Conservation (phyloP, 1,140 invertebrate species). For the Lordiphosa clarofinis region DNA sequence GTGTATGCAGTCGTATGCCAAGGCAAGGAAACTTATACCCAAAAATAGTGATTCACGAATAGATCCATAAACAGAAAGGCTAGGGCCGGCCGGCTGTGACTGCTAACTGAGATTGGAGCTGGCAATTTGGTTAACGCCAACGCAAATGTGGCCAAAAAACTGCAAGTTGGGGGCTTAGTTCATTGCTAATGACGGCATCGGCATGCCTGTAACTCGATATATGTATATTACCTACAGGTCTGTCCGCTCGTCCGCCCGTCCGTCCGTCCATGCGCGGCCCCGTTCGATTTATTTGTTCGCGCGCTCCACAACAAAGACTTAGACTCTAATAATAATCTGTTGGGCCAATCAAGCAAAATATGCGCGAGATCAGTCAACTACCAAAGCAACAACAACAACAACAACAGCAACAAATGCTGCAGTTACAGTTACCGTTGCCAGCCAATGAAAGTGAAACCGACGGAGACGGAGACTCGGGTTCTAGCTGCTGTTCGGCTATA, state of each 20-base stretch:
- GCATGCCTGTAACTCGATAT: conserved; percentile 70
- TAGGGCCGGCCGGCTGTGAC: conserved; percentile 11
- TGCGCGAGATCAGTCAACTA: conserved; percentile 76
- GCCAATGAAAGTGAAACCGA: conserved; percentile 64
- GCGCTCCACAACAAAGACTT: conserved; percentile 57
- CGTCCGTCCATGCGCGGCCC: conserved; percentile 29
- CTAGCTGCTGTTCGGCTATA: conserved; percentile 64
- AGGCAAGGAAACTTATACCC: conserved; percentile 21
- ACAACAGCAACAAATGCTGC: conserved; percentile 28
- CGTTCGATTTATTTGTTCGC: conserved; percentile 75
- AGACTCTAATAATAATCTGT: conserved; percentile 76
- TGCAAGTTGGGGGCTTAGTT: conserved; percentile 74
- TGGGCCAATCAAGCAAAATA: conserved; percentile 79
- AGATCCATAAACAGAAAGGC: conserved; percentile 32
- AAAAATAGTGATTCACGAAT: conserved; percentile 69
- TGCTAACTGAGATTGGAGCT: conserved; percentile 24
- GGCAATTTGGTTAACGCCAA: conserved; percentile 57
- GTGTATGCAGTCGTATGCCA: conserved; percentile 14
- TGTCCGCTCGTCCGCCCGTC: conserved; percentile 27
- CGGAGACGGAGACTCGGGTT: conserved; percentile 29
- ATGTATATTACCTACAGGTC: conserved; percentile 24
- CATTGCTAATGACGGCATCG: conserved; percentile 77
- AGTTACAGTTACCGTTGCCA: conserved; percentile 43
- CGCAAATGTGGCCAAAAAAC: conserved; percentile 49
- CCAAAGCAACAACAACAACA: conserved; percentile 48